Evolutionary conservation across 2,113 vertebrate species (phyloP).

Genomic region (Vanacampus margaritifer): DNA sequence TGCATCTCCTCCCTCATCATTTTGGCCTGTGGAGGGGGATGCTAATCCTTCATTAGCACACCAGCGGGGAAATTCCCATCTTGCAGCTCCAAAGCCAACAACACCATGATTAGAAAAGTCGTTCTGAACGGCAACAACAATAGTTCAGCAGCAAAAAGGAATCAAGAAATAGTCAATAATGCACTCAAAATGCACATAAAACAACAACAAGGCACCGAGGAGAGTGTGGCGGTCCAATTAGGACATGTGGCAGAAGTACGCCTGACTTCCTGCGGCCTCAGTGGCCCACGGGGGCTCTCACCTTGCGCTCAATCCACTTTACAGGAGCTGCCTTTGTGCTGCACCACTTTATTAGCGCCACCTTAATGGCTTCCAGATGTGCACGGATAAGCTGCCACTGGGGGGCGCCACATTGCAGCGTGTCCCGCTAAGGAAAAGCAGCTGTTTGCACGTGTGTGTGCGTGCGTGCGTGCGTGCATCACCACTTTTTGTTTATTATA

Average conservation of each 20-base stretch:
- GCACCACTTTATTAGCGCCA: slow-evolving; percentile 47
- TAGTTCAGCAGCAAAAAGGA: no score
- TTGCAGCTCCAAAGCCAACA: neutral
- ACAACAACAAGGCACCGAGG: neutral
- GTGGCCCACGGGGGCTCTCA: neutral
- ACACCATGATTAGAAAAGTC: no score
- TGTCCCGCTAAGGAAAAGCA: slow-evolving; percentile 52
- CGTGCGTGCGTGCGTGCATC: neutral
- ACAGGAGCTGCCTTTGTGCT: slow-evolving; percentile 54
- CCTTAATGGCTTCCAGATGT: slow-evolving; percentile 70
- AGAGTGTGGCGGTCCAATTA: slow-evolving; percentile 32
- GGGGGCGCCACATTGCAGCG: slow-evolving; percentile 24
- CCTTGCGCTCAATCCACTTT: slow-evolving; percentile 35
- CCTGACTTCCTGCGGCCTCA: slow-evolving; percentile 13
- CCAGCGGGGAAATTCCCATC: neutral
- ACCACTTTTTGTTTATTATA: neutral
- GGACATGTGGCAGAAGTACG: slow-evolving; percentile 18
- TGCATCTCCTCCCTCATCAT: neutral
- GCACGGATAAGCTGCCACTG: neutral
- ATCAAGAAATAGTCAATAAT: no score
- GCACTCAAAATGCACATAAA: no score
- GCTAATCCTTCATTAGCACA: neutral
- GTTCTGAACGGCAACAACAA: no score
- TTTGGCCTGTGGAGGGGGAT: neutral
- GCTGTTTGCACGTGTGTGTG: slow-evolving; percentile 33